Percentiles rank a stretch among this genome's conserved stretches.
Conservation (phyloP, 2,113 vertebrate species). For the Zosterops lateralis region DNA sequence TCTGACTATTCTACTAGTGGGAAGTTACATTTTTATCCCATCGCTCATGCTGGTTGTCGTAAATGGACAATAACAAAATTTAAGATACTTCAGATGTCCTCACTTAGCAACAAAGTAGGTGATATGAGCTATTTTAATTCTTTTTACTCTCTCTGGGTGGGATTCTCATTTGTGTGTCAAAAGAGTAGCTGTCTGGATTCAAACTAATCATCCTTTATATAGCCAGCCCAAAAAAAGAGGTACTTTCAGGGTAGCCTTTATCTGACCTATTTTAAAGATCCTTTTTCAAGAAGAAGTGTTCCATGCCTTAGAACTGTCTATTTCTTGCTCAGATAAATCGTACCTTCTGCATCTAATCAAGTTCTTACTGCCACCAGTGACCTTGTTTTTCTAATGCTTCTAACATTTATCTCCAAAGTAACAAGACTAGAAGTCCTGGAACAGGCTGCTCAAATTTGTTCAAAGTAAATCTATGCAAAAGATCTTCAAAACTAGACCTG, state of each 20-base stretch:
- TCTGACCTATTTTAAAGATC: conserved; percentile 4
- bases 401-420: background rate
- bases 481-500: background rate
- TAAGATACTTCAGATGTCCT: background rate
- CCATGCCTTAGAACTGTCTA: background rate
- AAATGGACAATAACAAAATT: background rate
- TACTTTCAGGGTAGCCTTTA: background rate
- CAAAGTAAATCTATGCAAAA: conserved; percentile 24
- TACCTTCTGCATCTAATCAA: background rate
- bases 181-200: background rate
- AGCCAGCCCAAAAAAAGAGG: background rate
- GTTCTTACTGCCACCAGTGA: background rate
- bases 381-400: conserved; percentile 18
- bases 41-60: background rate
- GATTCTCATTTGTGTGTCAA: background rate
- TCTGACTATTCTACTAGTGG: background rate
- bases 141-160: background rate
- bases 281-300: background rate
- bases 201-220: background rate
- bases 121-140: background rate
- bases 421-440: background rate
- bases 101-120: background rate
- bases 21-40: background rate
- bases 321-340: background rate
- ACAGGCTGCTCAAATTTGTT: conserved; percentile 6